Conservation (phyloP, 2,113 vertebrate species). For the Uria aalge region DNA sequence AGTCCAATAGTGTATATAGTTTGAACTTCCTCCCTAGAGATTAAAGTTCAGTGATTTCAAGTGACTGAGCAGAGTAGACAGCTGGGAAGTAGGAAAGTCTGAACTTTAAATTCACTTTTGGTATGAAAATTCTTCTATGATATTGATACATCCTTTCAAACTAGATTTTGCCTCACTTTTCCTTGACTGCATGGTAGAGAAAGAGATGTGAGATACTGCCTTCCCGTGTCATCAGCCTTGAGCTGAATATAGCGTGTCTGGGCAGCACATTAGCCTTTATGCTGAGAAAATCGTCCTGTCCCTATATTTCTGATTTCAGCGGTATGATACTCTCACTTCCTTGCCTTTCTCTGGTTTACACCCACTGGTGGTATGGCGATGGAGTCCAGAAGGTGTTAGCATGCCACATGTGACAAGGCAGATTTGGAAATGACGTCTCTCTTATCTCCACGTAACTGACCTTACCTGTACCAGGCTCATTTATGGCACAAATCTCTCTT, state of each 20-base stretch:
- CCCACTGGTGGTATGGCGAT: rapidly evolving
- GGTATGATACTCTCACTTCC: background rate
- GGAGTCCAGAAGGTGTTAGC: background rate
- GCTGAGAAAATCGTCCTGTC: background rate
- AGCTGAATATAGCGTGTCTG: background rate
- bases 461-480: background rate
- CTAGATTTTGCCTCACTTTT: background rate
- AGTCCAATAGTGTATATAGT: background rate
- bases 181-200: background rate
- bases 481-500: background rate
- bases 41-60: background rate
- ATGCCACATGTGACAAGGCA: background rate
- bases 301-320: background rate
- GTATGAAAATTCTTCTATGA: background rate
- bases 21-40: background rate
- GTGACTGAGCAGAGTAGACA: background rate
- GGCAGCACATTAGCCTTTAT: background rate
- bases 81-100: background rate
- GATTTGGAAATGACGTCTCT: background rate
- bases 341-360: background rate
- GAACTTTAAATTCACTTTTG: background rate
- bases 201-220: background rate
- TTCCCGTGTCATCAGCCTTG: background rate
- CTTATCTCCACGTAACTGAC: background rate
- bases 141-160: background rate